Base-by-base conservation (phyloP, 2,113 vertebrate species). In the Malurus alboscapulatus region DNA sequence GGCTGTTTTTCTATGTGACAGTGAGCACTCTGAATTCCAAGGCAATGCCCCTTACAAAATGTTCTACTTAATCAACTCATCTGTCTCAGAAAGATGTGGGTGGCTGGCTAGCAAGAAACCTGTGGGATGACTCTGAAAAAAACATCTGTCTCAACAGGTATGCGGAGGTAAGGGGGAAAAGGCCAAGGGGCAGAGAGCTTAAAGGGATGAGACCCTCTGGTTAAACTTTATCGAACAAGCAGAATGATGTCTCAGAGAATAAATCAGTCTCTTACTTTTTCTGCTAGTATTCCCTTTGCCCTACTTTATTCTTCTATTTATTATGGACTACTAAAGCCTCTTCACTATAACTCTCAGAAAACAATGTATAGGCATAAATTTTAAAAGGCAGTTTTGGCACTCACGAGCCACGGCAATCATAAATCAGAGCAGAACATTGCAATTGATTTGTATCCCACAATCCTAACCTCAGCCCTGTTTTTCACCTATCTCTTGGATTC, bases 51-150 rank as follows among this genome's bases (percentile, higher is more conserved):
- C 4, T 1, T 53, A 34, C 32, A 91, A 93, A 80, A 81, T 27
- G 17, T 26, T 61, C 48, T 40, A 74, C 32, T 83, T 79, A 77
- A 93, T 87, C 88, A 93, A 87, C 66, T 74, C n/a, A 47, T 59
- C 44, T 74, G 27, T 58, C 54, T 92, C 34, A 63, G 50, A 76
- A 73, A 50, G 71, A 67, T 42, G 61, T 84, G 94, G 76, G 65
- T 96, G 77, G 77, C 38, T 84, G 87, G 34, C 26, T 69, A 89
- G 84, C 74, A 93, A 85, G 63, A 81, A 95, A 84, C 6, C 34
- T 65, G 68, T 84, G 72, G 63, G 76, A 93, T 71, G 76, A 92
- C 78, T 74, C 51, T 77, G 59, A 88, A 80, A 88, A 92, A 91
- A 34, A 0, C 7, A 22, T 32, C 17, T 40, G 20, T 72, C 87